Evolutionary conservation across 2,113 vertebrate genomes (phyloP), one percentile per base, ranked within the genome.

Genomic region (Rattus norvegicus): DNA sequence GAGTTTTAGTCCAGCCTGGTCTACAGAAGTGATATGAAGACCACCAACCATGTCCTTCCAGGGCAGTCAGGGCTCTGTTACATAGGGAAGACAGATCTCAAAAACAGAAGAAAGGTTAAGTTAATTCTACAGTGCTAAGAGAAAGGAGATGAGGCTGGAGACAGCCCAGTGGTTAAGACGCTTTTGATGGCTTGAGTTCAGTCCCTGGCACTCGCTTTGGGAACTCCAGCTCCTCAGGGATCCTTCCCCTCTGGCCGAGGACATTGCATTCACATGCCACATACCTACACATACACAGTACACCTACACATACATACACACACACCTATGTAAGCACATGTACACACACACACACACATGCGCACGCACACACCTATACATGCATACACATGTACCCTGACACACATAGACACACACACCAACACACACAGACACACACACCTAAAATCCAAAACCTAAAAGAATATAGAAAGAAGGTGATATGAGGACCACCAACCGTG

Each of bases 311-410:
- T 43, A 4, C 43, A 2, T 56, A 43, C 43, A 43, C 43, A 43
- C 43, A 43, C 43, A 43, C 43, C 43, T 43, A 43, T 43, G 43
- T 43, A 43, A 4, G 43, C 43, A 43, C 43, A 43, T 56, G 6
- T 17, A 59, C 56, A 59, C 2, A 59, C 56, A 59, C 2, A 59
- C 56, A 59, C 4, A 43, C 43, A 43, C 43, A 43, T 43, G 43
- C 3, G 43, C 43, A 43, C 4, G 2, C 56, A 30, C 4, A 3
- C 28, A 67, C 65, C 52, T 54, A 12, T 5, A 13, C 1, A 12
- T 3, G 30, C 11, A 30, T 9, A 30, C 8, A 30, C 11, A 30
- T 4, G 13, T 4, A 4, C 10, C 5, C 17, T 20, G 5, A 26
- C 22, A 61, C 10, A 26, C 61, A 63, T 26, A 2, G 3, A 67